phyloP scores from a whole-genome alignment of 2,797 vertebrate species.

The Microctenopoma stevenorrisi region DNA sequence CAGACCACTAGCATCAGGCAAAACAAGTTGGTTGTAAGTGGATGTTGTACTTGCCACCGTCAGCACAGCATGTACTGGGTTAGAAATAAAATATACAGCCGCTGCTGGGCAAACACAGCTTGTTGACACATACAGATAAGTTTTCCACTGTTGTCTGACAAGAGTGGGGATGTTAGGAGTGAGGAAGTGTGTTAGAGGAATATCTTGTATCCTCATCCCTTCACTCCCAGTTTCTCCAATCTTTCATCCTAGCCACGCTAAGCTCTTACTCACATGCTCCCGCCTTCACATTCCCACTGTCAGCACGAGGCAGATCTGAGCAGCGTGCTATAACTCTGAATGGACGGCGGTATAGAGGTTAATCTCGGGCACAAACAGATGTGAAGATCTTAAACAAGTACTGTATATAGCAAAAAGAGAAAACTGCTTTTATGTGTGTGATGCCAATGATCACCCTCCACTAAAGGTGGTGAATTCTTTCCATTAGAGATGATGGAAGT shows the following conservation, averaged over 20 bases:
- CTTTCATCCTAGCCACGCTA: conserved; percentile 51
- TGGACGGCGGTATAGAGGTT: conserved; percentile 16
- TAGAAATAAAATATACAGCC: conserved; percentile 53
- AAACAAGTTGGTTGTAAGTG: conserved; percentile 3
- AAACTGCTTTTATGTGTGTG: conserved; percentile 21
- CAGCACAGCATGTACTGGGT: conserved; percentile 22
- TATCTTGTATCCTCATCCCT: conserved; percentile 41
- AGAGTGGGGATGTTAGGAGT: conserved; percentile 17
- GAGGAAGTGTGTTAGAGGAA: conserved; percentile 38
- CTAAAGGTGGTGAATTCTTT: conserved; percentile 27
- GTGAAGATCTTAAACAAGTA: conserved; percentile 38
- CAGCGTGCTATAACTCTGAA: conserved; percentile 14
- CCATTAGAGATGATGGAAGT: conserved; percentile 18
- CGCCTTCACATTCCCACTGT: conserved; percentile 21
- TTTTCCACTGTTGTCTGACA: conserved; percentile 49
- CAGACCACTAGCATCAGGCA: no score
- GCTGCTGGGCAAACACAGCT: conserved; percentile 42
- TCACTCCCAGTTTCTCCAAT: conserved; percentile 54
- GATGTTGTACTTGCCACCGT: conserved; percentile 27
- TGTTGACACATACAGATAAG: conserved; percentile 52
- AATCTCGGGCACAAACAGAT: conserved; percentile 58
- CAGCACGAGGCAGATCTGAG: conserved; percentile 46
- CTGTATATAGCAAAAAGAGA: conserved; percentile 10
- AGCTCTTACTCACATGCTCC: conserved; percentile 45
- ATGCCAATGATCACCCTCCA: conserved; percentile 8